Percentiles rank a stretch among this genome's conserved stretches.
phyloP scores from a whole-genome alignment of 2,113 vertebrate species.

The Tupaia tana region DNA sequence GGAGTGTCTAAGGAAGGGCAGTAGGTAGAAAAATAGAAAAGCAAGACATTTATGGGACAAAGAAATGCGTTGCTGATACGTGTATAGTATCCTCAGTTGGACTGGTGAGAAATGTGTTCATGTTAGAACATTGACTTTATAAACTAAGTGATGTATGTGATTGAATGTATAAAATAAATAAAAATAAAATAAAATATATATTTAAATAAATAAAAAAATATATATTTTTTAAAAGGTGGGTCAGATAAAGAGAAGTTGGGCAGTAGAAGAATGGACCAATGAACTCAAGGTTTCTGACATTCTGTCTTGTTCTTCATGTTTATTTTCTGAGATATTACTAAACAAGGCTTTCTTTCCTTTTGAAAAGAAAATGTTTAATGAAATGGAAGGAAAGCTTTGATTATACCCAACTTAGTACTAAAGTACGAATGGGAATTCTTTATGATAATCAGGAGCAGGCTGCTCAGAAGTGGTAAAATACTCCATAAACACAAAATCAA shows the following conservation, averaged over 20 bases:
- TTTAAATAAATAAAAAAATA: too few relatives aligned
- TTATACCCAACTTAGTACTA: background rate
- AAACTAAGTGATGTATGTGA: too few relatives aligned
- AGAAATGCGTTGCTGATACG: too few relatives aligned
- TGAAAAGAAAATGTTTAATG: background rate
- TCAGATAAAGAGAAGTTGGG: background rate
- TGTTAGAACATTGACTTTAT: too few relatives aligned
- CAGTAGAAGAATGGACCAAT: background rate
- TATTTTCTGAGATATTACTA: background rate
- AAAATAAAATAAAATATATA: too few relatives aligned
- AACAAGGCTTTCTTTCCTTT: background rate
- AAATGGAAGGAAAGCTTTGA: background rate
- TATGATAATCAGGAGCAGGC: background rate
- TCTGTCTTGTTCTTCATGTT: background rate
- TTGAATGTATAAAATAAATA: too few relatives aligned
- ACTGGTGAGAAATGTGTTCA: too few relatives aligned
- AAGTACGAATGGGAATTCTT: background rate
- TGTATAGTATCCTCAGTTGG: too few relatives aligned
- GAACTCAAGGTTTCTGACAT: background rate
- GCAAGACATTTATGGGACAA: too few relatives aligned
- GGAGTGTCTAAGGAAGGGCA: too few relatives aligned
- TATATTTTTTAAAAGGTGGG: background rate
- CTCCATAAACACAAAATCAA: background rate
- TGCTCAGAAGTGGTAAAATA: background rate
- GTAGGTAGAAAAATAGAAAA: too few relatives aligned